phyloP scores from a whole-genome alignment of 2,113 vertebrate species.

The Oryzias melastigma region DNA sequence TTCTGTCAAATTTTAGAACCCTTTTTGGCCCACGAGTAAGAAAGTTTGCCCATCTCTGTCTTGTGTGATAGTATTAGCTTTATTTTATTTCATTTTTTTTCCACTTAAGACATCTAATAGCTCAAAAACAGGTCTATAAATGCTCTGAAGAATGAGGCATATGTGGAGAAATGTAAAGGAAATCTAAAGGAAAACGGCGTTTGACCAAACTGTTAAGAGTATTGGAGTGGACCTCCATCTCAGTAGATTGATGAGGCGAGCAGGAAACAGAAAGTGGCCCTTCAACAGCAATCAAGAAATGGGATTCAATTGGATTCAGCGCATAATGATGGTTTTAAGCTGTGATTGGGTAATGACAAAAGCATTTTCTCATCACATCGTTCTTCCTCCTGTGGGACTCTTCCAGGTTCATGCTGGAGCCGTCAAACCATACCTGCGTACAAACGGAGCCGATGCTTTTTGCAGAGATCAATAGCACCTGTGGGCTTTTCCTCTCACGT shows the following conservation, averaged over 20 bases:
- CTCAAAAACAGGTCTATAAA: not conserved
- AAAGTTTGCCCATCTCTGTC: no score
- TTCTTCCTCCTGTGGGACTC: slow-evolving; percentile 16
- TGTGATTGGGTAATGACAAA: slow-evolving; percentile 12
- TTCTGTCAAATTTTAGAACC: no score
- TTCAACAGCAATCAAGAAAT: slow-evolving; percentile 6
- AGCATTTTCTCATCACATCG: not conserved
- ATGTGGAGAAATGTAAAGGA: no score
- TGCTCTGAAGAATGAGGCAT: not conserved
- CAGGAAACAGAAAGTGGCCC: slow-evolving; percentile 4
- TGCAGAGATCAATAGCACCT: slow-evolving; percentile 44
- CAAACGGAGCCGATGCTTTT: slow-evolving; percentile 20
- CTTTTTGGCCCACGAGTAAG: no score
- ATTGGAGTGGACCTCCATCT: not conserved
- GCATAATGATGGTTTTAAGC: slow-evolving; percentile 17
- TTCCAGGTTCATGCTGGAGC: slow-evolving; percentile 11
- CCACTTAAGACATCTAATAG: no score
- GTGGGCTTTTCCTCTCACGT: slow-evolving; percentile 34
- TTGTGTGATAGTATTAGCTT: no score
- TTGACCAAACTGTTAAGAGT: not conserved
- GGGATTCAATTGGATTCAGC: slow-evolving; percentile 2
- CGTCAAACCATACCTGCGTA: not conserved
- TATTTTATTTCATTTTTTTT: no score
- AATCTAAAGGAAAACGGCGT: no score
- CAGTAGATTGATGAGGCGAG: not conserved